A percentile compares a stretch with the other conserved stretches of the same genome.
Evolutionary conservation across 1,140 invertebrate genomes (phyloP).

Genomic region (Heliconius melpomene): DNA sequence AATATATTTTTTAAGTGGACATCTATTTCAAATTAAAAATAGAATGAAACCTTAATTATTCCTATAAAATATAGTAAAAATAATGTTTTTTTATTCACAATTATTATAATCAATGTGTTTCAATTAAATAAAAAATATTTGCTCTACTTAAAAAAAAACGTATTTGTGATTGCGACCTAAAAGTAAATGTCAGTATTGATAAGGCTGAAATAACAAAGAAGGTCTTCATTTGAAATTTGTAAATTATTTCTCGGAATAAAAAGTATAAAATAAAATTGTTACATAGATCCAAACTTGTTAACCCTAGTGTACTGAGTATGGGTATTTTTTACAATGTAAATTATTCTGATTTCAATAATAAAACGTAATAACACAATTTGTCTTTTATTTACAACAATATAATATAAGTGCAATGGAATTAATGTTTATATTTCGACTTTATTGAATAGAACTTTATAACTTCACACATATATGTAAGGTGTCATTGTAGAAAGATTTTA

Average conservation of each 20-base stretch:
- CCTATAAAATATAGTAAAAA: not conserved
- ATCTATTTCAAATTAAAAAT: not conserved
- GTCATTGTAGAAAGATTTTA: too few relatives aligned
- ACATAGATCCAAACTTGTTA: conserved; percentile 70
- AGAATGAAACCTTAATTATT: not conserved
- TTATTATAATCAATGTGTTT: conserved; percentile 9
- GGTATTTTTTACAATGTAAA: conserved; percentile 81
- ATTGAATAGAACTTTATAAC: too few relatives aligned
- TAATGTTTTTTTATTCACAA: not conserved
- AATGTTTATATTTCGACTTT: too few relatives aligned
- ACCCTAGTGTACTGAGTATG: conserved; percentile 73
- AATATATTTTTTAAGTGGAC: not conserved
- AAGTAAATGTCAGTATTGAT: conserved; percentile 15
- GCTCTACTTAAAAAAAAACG: not conserved
- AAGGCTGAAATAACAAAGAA: conserved; percentile 12
- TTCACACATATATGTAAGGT: too few relatives aligned
- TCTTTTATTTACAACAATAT: conserved; percentile 41
- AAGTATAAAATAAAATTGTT: conserved; percentile 33
- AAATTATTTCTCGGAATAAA: conserved; percentile 23
- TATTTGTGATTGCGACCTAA: not conserved
- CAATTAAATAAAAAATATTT: not conserved
- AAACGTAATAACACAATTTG: conserved; percentile 63
- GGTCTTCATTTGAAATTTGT: conserved; percentile 8
- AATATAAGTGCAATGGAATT: too few relatives aligned
- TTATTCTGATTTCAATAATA: conserved; percentile 81